Percentiles rank a stretch among this genome's conserved stretches.
These are phyloP conservation scores for Sceloporus undulatus DNA, from an alignment of 2,113 vertebrate genomes.

Conservation along the genomic window DNA sequence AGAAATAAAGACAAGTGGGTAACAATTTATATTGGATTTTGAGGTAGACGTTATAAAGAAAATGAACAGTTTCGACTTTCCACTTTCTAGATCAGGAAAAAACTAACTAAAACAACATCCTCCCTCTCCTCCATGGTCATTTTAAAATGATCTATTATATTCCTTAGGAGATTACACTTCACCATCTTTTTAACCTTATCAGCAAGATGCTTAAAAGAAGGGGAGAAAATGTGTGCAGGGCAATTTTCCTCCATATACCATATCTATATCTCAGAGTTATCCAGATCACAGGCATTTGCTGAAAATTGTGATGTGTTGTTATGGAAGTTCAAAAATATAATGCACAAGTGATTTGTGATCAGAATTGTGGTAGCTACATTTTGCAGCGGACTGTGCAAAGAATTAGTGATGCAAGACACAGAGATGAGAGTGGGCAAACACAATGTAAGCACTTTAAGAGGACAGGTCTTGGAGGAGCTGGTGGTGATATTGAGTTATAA, in stretches of 20 bases:
- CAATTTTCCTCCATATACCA: slow-evolving; percentile 44
- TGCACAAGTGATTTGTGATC: slow-evolving; percentile 58
- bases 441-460: slow-evolving; percentile 2
- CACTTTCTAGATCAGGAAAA: slow-evolving; percentile 58
- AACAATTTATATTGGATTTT: slow-evolving; percentile 23
- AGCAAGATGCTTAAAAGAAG: slow-evolving; percentile 69
- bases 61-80: slow-evolving; percentile 24
- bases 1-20: slow-evolving; percentile 18
- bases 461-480: neutral
- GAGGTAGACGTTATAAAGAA: slow-evolving; percentile 31
- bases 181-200: slow-evolving; percentile 76
- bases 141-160: slow-evolving; percentile 58
- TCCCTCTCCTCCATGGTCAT: slow-evolving; percentile 41
- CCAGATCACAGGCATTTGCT: slow-evolving; percentile 67
- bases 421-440: neutral
- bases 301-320: slow-evolving; percentile 74
- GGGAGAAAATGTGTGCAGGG: slow-evolving; percentile 60
- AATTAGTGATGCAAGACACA: neutral
- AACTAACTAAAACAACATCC: slow-evolving; percentile 65
- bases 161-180: slow-evolving; percentile 67
- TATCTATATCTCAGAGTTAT: slow-evolving; percentile 65
- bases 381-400: slow-evolving; percentile 21
- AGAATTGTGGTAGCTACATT: slow-evolving; percentile 34
- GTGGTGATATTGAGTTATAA: neutral
- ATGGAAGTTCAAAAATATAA: slow-evolving; percentile 65